phyloP scores from a whole-genome alignment of 2,797 vertebrate species.

The Leptodactylus fallax region DNA sequence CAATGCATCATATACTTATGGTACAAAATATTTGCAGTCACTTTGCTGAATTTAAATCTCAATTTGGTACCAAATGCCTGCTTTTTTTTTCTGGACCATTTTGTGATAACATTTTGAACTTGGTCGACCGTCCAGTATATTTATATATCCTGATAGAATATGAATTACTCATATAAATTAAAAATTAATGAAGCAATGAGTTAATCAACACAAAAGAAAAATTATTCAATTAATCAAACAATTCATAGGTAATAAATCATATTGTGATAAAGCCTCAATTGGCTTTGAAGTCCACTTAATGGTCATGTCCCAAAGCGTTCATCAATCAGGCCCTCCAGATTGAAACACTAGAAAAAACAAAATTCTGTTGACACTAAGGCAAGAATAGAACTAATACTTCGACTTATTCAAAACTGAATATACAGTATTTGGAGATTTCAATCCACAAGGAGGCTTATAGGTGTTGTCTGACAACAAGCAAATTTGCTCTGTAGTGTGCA shows the following conservation, averaged over 20 bases:
- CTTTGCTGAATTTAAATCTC: neutral
- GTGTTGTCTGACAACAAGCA: too few species aligned
- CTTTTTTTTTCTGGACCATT: neutral
- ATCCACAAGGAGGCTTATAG: too few species aligned
- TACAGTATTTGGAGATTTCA: too few species aligned
- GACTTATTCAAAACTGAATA: too few species aligned
- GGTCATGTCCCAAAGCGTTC: neutral
- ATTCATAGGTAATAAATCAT: constrained; percentile 24
- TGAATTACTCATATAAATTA: constrained; percentile 13
- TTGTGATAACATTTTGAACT: neutral
- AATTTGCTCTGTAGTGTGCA: too few species aligned
- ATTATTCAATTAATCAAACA: constrained; percentile 36
- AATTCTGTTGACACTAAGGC: too few species aligned
- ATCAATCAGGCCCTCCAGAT: neutral
- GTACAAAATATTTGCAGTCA: neutral
- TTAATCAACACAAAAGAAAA: constrained; percentile 28
- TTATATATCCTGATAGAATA: neutral
- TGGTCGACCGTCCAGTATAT: constrained; percentile 2
- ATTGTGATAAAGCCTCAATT: neutral
- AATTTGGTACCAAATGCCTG: neutral
- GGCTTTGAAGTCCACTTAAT: neutral
- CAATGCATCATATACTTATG: neutral
- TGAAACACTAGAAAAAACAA: neutral
- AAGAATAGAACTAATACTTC: neutral
- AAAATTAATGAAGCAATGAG: constrained; percentile 33